Conservation (phyloP, 2,888 invertebrate genomes). For the Coenonympha glycerion region DNA sequence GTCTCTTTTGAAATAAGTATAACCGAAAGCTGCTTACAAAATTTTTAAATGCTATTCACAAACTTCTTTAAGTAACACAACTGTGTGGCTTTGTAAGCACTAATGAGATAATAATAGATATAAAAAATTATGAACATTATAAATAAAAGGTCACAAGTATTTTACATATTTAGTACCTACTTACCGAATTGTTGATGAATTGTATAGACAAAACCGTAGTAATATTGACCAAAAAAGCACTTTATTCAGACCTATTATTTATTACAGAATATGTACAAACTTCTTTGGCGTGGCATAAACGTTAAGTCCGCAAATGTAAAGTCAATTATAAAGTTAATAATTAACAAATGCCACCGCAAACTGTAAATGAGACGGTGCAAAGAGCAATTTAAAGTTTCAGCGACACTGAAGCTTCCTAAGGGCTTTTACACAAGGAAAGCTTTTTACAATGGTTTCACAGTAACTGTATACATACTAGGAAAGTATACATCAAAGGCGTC, state of each 20-base stretch:
- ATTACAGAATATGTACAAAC: not conserved
- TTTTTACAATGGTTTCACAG: not conserved
- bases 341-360: constrained; percentile 20
- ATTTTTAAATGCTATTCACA: too few species aligned
- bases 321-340: constrained; percentile 21
- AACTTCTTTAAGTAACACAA: too few species aligned
- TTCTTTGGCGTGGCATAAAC: constrained; percentile 7
- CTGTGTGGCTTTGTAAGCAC: too few species aligned
- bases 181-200: too few species aligned
- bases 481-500: too few species aligned
- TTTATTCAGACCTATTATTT: not conserved
- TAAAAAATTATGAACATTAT: too few species aligned
- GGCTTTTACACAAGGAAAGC: not conserved
- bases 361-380: constrained; percentile 16
- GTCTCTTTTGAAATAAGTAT: too few species aligned
- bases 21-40: too few species aligned
- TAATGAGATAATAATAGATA: too few species aligned
- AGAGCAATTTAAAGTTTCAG: constrained; percentile 17
- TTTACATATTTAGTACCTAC: too few species aligned
- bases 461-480: not conserved
- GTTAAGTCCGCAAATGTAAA: not conserved
- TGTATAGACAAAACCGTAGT: too few species aligned
- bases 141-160: too few species aligned
- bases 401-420: not conserved
- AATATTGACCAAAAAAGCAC: not conserved